A percentile compares a stretch with the other conserved stretches of the same genome.
Conservation (phyloP, 2,797 vertebrate genomes). For the Xenops minutus region DNA sequence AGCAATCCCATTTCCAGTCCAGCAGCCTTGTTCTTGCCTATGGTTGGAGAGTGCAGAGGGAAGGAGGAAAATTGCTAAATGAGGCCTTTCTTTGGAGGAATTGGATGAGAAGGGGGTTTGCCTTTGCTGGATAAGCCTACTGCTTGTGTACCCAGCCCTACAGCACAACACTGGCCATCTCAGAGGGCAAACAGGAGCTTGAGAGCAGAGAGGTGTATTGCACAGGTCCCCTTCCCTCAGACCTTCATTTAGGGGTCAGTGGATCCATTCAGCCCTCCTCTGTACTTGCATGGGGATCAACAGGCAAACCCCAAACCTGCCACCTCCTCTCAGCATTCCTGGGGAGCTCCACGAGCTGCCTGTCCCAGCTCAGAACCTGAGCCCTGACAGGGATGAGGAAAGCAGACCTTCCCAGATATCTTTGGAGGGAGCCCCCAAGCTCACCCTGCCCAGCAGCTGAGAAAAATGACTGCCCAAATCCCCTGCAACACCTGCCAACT, state of each 20-base stretch:
- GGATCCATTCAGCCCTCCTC: not conserved
- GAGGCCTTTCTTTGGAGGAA: not conserved
- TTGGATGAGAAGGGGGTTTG: not conserved
- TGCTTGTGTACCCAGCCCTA: rapidly evolving
- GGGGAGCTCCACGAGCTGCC: not conserved
- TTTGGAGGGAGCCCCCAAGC: not conserved
- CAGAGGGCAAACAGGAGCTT: not conserved
- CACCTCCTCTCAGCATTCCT: not conserved
- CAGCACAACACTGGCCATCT: rapidly evolving
- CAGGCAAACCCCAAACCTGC: not conserved
- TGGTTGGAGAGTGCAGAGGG: not conserved
- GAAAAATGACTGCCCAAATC: not conserved
- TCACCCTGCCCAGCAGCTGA: rapidly evolving
- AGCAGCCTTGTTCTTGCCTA: not conserved
- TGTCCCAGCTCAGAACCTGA: not conserved
- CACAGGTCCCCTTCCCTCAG: not conserved
- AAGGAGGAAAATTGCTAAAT: not conserved
- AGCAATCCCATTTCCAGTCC: not conserved
- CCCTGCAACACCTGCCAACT: rapidly evolving
- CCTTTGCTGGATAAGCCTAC: not conserved
- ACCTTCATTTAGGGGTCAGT: not conserved
- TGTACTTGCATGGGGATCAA: not conserved
- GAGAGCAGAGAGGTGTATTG: not conserved
- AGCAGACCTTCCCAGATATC: not conserved
- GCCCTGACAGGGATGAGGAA: not conserved